Percentiles rank a stretch among this genome's conserved stretches.
Conservation (phyloP, 2,797 vertebrate species). For the Lagodon rhomboides region DNA sequence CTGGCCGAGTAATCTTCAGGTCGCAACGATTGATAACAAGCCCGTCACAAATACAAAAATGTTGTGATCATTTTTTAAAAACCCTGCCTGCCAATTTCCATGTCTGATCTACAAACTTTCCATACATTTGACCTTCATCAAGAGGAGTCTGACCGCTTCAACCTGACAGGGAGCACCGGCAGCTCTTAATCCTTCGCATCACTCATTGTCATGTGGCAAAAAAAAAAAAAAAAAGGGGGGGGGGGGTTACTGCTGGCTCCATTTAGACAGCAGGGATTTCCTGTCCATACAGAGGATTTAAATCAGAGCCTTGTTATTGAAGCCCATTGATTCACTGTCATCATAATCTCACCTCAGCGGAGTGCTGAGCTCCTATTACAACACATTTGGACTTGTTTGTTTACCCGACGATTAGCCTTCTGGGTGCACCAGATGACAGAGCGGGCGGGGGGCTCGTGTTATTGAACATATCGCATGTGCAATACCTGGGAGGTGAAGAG, state of each 20-base stretch:
- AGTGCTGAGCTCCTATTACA: constrained; percentile 66
- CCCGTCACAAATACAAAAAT: not conserved
- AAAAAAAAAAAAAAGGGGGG: constrained; percentile 19
- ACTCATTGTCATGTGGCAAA: constrained; percentile 33
- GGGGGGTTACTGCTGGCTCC: constrained; percentile 10
- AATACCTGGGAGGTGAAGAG: constrained; percentile 46
- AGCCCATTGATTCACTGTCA: constrained; percentile 78
- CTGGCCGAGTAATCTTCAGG: not conserved
- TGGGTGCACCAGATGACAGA: constrained; percentile 51
- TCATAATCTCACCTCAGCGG: constrained; percentile 75
- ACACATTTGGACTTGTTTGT: constrained; percentile 73
- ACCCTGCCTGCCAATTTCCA: not conserved
- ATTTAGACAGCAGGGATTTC: constrained; percentile 54
- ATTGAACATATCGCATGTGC: constrained; percentile 36
- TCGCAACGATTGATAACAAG: not conserved
- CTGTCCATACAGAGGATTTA: constrained; percentile 62
- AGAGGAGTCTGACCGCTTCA: constrained; percentile 18
- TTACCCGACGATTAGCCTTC: constrained; percentile 68
- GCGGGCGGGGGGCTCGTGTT: constrained; percentile 26
- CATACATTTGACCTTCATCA: constrained; percentile 16
- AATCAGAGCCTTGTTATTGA: constrained; percentile 74
- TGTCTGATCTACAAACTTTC: not conserved
- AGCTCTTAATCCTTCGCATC: constrained; percentile 51
- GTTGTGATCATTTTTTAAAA: not conserved
- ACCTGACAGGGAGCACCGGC: not conserved